phyloP scores from a whole-genome alignment of 2,888 invertebrate genomes.

The Synanthedon vespiformis region DNA sequence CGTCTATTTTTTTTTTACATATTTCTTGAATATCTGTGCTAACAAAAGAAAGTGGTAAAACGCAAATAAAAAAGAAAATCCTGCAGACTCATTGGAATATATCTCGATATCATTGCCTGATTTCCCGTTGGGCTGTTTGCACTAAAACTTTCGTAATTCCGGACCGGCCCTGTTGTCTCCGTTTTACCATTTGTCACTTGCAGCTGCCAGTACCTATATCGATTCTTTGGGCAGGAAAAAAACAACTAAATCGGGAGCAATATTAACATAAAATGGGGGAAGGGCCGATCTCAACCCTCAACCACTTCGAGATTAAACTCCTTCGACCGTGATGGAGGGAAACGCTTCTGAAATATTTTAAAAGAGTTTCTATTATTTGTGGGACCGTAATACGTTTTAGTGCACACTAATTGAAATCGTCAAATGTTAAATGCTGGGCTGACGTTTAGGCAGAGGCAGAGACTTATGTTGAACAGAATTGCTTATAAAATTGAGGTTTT shows the following conservation, averaged over 20 bases:
- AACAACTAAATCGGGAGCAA: constrained; percentile 8
- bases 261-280: constrained; percentile 15
- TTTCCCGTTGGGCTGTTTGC: constrained; percentile 6
- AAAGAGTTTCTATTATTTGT: neutral
- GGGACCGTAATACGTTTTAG: neutral
- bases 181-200: constrained; percentile 7
- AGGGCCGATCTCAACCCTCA: neutral
- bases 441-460: too few species aligned
- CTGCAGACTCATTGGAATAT: neutral
- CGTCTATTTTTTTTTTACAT: too few species aligned
- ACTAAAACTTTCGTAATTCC: constrained; percentile 5
- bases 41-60: too few species aligned
- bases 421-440: too few species aligned
- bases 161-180: constrained; percentile 5
- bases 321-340: constrained; percentile 24
- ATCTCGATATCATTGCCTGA: neutral
- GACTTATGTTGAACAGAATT: too few species aligned
- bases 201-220: constrained; percentile 8
- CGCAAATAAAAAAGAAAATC: neutral
- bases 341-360: neutral
- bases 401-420: neutral
- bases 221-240: constrained; percentile 9
- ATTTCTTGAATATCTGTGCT: too few species aligned
- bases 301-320: constrained; percentile 21
- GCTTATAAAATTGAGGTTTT: too few species aligned